A percentile compares a stretch with the other conserved stretches of the same genome.
These are phyloP conservation scores for Drymodes brunneopygia DNA, from an alignment of 2,113 vertebrate genomes.

Conservation along the genomic window DNA sequence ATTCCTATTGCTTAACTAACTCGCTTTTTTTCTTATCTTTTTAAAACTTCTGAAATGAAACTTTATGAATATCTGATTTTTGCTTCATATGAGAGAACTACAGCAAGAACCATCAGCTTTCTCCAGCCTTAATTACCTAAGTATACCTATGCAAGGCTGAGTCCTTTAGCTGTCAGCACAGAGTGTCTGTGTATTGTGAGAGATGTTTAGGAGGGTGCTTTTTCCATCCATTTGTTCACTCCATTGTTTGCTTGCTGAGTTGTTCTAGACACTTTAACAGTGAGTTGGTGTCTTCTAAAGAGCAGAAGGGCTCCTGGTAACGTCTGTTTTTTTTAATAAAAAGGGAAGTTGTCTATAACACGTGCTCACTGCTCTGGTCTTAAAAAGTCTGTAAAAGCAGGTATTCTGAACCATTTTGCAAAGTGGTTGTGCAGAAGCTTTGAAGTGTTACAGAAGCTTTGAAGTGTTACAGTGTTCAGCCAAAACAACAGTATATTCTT, in stretches of 20 bases:
- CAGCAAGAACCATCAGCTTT: background rate
- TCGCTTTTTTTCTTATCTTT: background rate
- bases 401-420: background rate
- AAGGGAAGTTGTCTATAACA: background rate
- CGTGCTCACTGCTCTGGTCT: background rate
- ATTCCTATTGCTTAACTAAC: background rate
- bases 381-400: background rate
- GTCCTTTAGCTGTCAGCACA: background rate
- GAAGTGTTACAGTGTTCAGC: background rate
- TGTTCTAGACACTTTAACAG: background rate
- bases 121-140: background rate
- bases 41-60: background rate
- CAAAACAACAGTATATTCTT: constrained; percentile 2
- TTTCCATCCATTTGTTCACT: background rate
- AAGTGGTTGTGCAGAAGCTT: background rate
- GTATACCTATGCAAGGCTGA: background rate
- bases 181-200: background rate
- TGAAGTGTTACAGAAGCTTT: background rate
- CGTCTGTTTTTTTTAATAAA: background rate
- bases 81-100: background rate
- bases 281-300: background rate
- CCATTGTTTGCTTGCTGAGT: background rate
- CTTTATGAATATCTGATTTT: background rate
- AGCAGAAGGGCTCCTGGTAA: background rate
- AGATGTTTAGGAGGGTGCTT: background rate